Conservation (phyloP, 2,888 invertebrate species). For the Cyclophora albipunctata region DNA sequence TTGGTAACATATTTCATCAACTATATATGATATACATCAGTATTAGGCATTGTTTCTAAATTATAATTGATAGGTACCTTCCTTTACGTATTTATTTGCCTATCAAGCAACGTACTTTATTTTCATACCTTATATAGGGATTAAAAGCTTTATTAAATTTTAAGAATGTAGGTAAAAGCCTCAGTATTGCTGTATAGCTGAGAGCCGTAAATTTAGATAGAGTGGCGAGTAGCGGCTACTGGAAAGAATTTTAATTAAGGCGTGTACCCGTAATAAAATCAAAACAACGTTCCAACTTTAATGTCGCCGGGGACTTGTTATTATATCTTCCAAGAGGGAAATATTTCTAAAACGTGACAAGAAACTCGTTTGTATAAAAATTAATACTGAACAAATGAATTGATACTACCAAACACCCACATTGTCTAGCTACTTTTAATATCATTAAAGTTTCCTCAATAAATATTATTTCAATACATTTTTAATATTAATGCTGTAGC, state of each 20-base stretch:
- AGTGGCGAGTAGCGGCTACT: constrained; percentile 21
- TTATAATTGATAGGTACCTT: too few species aligned
- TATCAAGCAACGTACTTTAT: too few species aligned
- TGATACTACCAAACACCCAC: too few species aligned
- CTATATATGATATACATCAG: too few species aligned
- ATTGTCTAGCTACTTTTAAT: too few species aligned
- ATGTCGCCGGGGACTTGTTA: constrained; percentile 14
- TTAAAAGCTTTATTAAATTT: not conserved
- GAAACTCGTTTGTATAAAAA: not conserved
- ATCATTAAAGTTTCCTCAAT: too few species aligned
- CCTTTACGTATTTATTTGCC: too few species aligned
- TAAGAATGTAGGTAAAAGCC: too few species aligned
- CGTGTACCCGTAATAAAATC: constrained; percentile 36
- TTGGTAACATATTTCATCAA: too few species aligned
- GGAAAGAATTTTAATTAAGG: constrained; percentile 45
- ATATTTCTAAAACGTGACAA: constrained; percentile 7
- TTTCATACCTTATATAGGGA: not conserved
- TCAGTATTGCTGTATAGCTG: not conserved
- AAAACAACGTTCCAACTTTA: constrained; percentile 34
- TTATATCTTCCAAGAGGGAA: constrained; percentile 8
- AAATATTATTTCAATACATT: too few species aligned
- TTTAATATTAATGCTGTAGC: too few species aligned
- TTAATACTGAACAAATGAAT: constrained; percentile 10
- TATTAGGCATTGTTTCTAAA: too few species aligned
- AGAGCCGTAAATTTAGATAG: constrained; percentile 25